These are phyloP conservation scores for Hydroisotoma schaefferi DNA, from an alignment of 2,888 invertebrate species.

Conservation along the genomic window DNA sequence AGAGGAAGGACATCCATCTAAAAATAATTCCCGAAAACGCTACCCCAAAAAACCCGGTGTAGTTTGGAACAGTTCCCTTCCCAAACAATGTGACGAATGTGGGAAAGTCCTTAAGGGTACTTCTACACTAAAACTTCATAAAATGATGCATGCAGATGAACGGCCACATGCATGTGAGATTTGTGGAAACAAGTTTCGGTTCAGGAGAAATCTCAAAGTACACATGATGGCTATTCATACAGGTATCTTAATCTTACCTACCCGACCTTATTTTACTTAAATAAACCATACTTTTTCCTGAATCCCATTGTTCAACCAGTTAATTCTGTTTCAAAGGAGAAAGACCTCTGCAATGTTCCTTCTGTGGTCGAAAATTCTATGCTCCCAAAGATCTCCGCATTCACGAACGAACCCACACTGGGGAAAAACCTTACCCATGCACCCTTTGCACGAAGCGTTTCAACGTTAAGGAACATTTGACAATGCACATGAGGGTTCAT, in stretches of 20 bases:
- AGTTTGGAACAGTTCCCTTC: constrained; percentile 3
- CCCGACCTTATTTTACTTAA: too few species aligned
- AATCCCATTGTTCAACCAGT: not conserved
- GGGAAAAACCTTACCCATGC: constrained; percentile 23
- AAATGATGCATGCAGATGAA: constrained; percentile 11
- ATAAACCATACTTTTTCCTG: not conserved
- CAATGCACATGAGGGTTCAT: constrained; percentile 21
- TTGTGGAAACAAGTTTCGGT: constrained; percentile 16
- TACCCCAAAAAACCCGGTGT: constrained; percentile 6
- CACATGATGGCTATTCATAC: constrained; percentile 20
- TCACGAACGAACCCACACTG: constrained; percentile 26
- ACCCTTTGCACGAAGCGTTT: constrained; percentile 16
- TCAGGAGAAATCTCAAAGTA: constrained; percentile 16
- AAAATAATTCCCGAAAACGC: not conserved
- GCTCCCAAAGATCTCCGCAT: constrained; percentile 17
- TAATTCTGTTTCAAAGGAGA: constrained; percentile 2
- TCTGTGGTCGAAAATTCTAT: constrained; percentile 21
- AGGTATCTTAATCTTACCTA: not conserved
- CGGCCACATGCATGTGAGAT: constrained; percentile 11
- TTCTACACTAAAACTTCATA: constrained; percentile 10
- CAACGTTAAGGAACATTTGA: constrained; percentile 25
- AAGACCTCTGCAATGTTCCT: constrained; percentile 19
- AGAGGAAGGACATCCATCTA: too few species aligned
- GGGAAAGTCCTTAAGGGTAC: constrained; percentile 22
- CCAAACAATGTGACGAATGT: constrained; percentile 24